Base-by-base conservation (phyloP, 2,113 vertebrate genomes). In the Pseudonaja textilis region DNA sequence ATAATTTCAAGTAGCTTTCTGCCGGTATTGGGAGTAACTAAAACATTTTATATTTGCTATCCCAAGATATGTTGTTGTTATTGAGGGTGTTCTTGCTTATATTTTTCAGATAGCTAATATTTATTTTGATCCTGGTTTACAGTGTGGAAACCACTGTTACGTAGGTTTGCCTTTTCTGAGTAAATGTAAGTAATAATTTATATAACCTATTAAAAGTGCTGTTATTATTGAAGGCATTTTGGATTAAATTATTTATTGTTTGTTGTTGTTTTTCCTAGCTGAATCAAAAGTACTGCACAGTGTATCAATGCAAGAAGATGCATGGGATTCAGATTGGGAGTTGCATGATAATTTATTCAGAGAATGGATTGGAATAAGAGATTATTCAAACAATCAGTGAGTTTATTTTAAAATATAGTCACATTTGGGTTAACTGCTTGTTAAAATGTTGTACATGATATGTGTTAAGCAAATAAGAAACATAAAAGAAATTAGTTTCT, bases 111-210 rank as follows among this genome's bases (percentile, higher is more conserved):
- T 99, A 93, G 99, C 99, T 97, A 99, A 99, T 98, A 98, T 99
- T 98, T 99, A 99, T 98, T 99, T 99, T 98, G 99, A 99, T 90
- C 98, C 99, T 96, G 96, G 98, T 96, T 98, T 99, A 94, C 98
- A 99, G 61, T 99, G 99, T 97, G 98, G 98, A 93, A 98, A 99
- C 97, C 98, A 98, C 88, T 99, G 99, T 98, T 99, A 99, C 93
- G 98, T 98, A 94, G 99, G 99, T 96, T 97, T 99, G 94, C 99
- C 99, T 93, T 99, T 99, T 97, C 96, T 99, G n/a, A 97, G 98
- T 94, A 99, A 99, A 98, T 97, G 99, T 99, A 98, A 99, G 99
- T 98, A 92, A 90, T 93, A 23, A 88, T 89, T 2, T 94, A 94
- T 18, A 5, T 14, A 56, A 74, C 94, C 88, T 11, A 12, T n/a